Conservation (phyloP, 2,888 invertebrate species). For the Brassicogethes aeneus region DNA sequence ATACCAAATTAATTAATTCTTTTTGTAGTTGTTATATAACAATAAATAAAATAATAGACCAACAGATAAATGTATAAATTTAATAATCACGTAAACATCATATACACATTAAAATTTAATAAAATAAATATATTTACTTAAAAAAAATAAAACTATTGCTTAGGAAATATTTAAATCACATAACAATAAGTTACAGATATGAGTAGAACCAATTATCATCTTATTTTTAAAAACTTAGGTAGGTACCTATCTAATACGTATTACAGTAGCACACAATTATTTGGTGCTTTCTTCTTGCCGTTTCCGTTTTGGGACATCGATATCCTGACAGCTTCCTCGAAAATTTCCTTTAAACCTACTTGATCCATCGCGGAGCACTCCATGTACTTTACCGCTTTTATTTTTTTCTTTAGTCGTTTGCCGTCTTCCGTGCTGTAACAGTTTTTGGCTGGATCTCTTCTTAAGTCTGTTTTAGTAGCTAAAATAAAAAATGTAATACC, state of each 20-base stretch:
- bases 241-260: conserved; percentile 6
- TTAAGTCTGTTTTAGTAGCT: conserved; percentile 77
- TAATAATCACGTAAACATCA: too few relatives aligned
- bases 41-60: too few relatives aligned
- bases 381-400: conserved; percentile 34
- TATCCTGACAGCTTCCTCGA: conserved; percentile 33
- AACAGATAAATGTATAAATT: too few relatives aligned
- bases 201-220: background rate
- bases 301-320: conserved; percentile 13
- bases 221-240: conserved; percentile 1
- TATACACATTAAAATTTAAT: too few relatives aligned
- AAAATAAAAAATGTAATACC: too few relatives aligned
- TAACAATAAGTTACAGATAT: background rate
- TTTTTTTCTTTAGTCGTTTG: conserved; percentile 60
- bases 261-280: conserved; percentile 12
- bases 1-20: too few relatives aligned
- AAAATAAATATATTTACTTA: too few relatives aligned
- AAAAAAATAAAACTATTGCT: too few relatives aligned
- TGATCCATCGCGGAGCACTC: conserved; percentile 37
- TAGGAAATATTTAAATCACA: background rate
- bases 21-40: too few relatives aligned
- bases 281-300: conserved; percentile 22
- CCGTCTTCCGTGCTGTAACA: conserved; percentile 65
- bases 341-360: conserved; percentile 34
- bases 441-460: conserved; percentile 46